Evolutionary conservation across 2,113 vertebrate species (phyloP), one percentile per base, ranked within the genome.

Genomic region (Colistium nudipinnis): DNA sequence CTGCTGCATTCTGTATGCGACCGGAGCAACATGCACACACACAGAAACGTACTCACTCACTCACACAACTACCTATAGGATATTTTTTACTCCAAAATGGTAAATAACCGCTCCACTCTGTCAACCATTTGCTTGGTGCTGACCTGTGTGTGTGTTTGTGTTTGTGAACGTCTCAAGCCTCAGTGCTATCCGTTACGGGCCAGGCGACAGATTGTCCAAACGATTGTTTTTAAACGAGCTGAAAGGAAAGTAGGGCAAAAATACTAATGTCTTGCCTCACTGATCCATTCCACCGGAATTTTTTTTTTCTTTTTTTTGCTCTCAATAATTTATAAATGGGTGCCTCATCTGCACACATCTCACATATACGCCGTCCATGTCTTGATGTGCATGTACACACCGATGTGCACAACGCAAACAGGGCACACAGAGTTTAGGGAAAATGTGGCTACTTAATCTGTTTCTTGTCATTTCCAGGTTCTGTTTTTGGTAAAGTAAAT

Each of bases 171-270:
- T n/a, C n/a, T n/a, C n/a, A n/a, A n/a, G n/a, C n/a, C n/a, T n/a
- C n/a, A n/a, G n/a, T n/a, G n/a, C n/a, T n/a, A n/a, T n/a, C n/a
- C n/a, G n/a, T n/a, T 84, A 76, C 67, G 79, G 78, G 77, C 86
- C 62, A 56, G 76, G 74, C 92, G 91, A 93, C 89, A 91, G 89
- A 93, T 92, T 88, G 89, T 86, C 85, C 81, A 88, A 88, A 92
- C 92, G 88, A 93, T 90, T 89, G 87, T 81, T 90, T 92, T 92
- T 93, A 93, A n/a, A 92, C 91, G 90, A 92, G 91, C 89, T 88
- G 66, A 62, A 88, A 80, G 87, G 79, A 92, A 92, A 91, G 81
- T 92, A 85, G 92, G 91, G 74, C 90, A 91, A 70, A 92, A 91
- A 89, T 90, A 91, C 88, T 87, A 83, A 91, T 89, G 84, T 88